Conservation (phyloP, 2,797 vertebrate genomes). For the Sebastes cheni region DNA sequence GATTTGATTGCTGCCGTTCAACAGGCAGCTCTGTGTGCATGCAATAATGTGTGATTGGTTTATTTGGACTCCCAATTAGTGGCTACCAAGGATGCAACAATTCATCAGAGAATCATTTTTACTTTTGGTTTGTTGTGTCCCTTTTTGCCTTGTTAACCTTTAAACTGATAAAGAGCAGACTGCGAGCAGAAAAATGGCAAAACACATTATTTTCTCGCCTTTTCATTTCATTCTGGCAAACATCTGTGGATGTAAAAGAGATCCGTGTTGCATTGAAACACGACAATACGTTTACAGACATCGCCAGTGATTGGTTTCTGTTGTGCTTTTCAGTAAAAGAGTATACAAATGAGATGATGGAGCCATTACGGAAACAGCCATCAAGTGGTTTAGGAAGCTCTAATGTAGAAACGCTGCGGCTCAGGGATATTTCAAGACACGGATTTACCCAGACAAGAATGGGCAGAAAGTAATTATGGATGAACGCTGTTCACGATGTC, state of each 20-base stretch:
- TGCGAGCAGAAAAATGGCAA: slow-evolving; percentile 18
- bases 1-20: slow-evolving; percentile 25
- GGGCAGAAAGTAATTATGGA: slow-evolving; percentile 59
- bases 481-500: slow-evolving; percentile 50
- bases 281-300: slow-evolving; percentile 22
- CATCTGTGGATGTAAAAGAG: slow-evolving; percentile 5
- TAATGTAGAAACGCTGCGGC: slow-evolving; percentile 41
- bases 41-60: slow-evolving; percentile 45
- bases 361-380: slow-evolving; percentile 66
- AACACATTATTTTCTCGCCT: slow-evolving; percentile 13
- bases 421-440: slow-evolving; percentile 64
- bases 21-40: slow-evolving; percentile 48
- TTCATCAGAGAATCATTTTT: slow-evolving; percentile 22
- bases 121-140: slow-evolving; percentile 23
- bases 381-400: slow-evolving; percentile 55
- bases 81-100: slow-evolving; percentile 9
- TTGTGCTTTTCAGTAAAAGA: slow-evolving; percentile 40
- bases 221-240: slow-evolving; percentile 19
- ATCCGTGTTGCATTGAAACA: background rate
- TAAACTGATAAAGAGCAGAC: slow-evolving; percentile 23
- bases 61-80: slow-evolving; percentile 38
- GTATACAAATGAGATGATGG: slow-evolving; percentile 59
- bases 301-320: slow-evolving; percentile 37
- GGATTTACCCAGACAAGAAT: slow-evolving; percentile 55
- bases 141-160: slow-evolving; percentile 45